These are phyloP conservation scores for Harlomillsia oculata DNA, from an alignment of 1,140 invertebrate genomes.

Conservation along the genomic window DNA sequence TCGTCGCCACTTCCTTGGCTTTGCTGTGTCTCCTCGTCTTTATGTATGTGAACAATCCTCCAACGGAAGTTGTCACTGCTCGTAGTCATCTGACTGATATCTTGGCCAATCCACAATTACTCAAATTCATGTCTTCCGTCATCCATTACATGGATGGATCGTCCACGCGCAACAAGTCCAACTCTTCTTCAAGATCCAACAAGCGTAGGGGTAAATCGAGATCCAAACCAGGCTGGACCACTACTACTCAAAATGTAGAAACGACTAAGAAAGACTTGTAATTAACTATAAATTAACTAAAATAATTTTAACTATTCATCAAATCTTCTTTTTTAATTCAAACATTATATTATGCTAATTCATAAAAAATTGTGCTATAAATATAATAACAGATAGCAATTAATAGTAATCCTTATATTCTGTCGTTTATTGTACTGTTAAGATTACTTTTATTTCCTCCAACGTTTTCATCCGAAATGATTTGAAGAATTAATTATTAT, in stretches of 20 bases:
- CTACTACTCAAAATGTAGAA: neutral
- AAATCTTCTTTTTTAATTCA: too few species aligned
- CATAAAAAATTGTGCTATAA: too few species aligned
- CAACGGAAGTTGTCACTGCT: conserved; percentile 34
- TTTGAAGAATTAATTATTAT: too few species aligned
- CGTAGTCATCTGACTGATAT: conserved; percentile 2
- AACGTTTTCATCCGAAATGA: too few species aligned
- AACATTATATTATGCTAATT: too few species aligned
- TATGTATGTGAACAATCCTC: conserved; percentile 34
- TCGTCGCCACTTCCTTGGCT: conserved; percentile 11
- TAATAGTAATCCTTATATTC: too few species aligned
- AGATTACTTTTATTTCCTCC: too few species aligned
- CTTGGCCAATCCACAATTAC: conserved; percentile 10
- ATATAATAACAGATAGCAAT: too few species aligned
- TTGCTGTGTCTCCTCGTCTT: conserved; percentile 16
- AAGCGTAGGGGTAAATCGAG: neutral
- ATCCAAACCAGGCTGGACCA: neutral
- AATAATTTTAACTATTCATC: too few species aligned
- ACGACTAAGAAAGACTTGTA: conserved; percentile 5
- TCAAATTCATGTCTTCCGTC: conserved; percentile 8
- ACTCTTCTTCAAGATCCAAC: neutral
- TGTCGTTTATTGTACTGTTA: too few species aligned
- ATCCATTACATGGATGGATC: too few species aligned
- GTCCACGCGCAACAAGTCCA: neutral
- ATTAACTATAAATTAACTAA: too few species aligned